Evolutionary conservation across 2,113 vertebrate genomes (phyloP), one percentile per base, ranked within the genome.

Genomic region (Ia io): DNA sequence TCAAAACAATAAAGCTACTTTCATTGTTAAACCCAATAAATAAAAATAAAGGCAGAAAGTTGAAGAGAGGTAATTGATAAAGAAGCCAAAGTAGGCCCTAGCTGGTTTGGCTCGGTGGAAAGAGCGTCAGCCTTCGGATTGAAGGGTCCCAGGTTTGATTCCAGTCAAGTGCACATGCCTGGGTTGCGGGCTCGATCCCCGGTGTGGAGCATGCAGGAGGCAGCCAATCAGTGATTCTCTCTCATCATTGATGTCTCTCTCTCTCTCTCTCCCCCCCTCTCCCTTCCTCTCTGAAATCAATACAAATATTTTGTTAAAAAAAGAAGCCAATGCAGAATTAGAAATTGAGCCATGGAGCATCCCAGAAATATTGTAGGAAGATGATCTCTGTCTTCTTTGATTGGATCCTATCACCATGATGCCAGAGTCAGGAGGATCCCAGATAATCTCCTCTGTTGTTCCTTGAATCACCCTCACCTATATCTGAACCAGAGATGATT

Each of bases 1-100:
- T 74, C 78, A 79, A 92, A 95, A 61, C 22, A 83, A 42, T 42
- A 93, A 74, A 85, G 6, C 5, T 84, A 76, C 76, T 88, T 93
- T 87, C 49, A 83, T 80, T 90, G 49, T 71, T 90, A 47, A 89
- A 77, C 49, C 42, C 42, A 96, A 22, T 82, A 88, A 82, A 89
- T 71, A 80, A 88, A 90, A 94, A 70, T 69, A 80, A 95, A 83
- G 37, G 4, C 78, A 93, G 44, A 84, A 95, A 80, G n/a, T 59
- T 93, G 40, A 82, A 92, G 40, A 76, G 69, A 88, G 35, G 22
- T 44, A 87, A 71, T 9, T 32, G 32, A 93, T 92, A 23, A 83
- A 79, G 53, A 95, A 96, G 6, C 16, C 79, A 87, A 95, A 95
- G 30, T 22, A 59, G 56, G 56, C 56, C 56, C 56, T 25, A 25